Percentiles rank a stretch among this genome's conserved stretches.
phyloP scores from a whole-genome alignment of 2,113 vertebrate genomes.

The Bufo gargarizans region DNA sequence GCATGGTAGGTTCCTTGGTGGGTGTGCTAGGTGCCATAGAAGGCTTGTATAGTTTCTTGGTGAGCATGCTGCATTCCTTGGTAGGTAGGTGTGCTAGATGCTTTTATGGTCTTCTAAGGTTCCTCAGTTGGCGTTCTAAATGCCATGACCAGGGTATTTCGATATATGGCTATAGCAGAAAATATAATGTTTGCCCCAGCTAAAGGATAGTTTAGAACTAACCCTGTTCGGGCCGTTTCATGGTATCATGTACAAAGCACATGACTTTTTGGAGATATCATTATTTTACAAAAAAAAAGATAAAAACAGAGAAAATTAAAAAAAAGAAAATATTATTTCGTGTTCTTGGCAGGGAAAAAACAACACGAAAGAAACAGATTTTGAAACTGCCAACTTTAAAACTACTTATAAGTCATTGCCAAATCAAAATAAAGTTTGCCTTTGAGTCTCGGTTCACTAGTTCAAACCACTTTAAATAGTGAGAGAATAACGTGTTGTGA shows the following conservation, averaged over 20 bases:
- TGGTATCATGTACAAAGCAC: background rate
- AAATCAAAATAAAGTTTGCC: constrained; percentile 71
- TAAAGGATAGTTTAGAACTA: background rate
- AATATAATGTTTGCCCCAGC: background rate
- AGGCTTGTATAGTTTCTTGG: too few species aligned
- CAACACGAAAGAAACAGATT: constrained; percentile 65
- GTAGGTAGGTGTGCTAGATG: too few species aligned
- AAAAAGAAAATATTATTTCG: constrained; percentile 60
- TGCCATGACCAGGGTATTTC: background rate
- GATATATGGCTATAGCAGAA: background rate
- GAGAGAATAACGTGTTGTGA: constrained; percentile 54
- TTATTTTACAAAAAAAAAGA: constrained; percentile 38
- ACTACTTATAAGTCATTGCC: constrained; percentile 66
- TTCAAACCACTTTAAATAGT: constrained; percentile 68
- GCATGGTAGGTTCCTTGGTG: too few species aligned
- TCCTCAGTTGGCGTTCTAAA: background rate
- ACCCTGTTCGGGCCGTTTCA: background rate
- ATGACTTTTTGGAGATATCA: constrained; percentile 35
- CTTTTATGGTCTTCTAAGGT: too few species aligned
- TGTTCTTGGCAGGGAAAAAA: constrained; percentile 69
- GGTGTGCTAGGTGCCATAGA: too few species aligned
- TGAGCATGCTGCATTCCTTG: too few species aligned
- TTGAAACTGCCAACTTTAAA: constrained; percentile 65
- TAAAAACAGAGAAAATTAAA: background rate
- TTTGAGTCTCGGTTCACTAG: constrained; percentile 68